A percentile compares a stretch with the other conserved stretches of the same genome.
phyloP scores from a whole-genome alignment of 92 coral and sea anemone species.

The Paramuricea clavata region DNA sequence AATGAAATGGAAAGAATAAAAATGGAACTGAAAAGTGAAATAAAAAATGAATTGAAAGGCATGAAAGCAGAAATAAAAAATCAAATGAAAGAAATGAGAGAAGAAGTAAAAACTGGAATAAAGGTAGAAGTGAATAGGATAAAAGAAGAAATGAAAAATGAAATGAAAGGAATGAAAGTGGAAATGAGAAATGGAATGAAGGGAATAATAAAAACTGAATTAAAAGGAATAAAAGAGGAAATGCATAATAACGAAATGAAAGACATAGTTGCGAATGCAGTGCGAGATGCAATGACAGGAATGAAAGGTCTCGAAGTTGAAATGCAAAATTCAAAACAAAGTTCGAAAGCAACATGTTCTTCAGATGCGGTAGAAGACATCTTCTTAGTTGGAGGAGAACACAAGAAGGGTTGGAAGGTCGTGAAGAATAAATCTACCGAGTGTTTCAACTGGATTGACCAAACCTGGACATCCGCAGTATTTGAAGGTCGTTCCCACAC shows the following conservation, averaged over 20 bases:
- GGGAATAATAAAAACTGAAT: too few relatives aligned
- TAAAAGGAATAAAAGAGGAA: background rate
- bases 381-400: background rate
- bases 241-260: background rate
- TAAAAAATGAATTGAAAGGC: too few relatives aligned
- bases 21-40: too few relatives aligned
- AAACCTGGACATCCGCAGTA: background rate
- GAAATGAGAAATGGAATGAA: background rate
- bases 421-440: background rate
- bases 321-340: background rate
- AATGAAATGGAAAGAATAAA: background rate
- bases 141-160: background rate
- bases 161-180: too few relatives aligned
- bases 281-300: too few relatives aligned
- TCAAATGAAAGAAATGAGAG: too few relatives aligned
- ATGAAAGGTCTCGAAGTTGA: background rate
- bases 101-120: too few relatives aligned
- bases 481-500: too few relatives aligned
- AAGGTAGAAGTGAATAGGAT: too few relatives aligned
- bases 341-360: background rate
- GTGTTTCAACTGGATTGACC: background rate
- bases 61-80: background rate
- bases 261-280: background rate
- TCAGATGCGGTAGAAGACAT: background rate
- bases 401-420: background rate